Conservation (phyloP, 2,888 invertebrate species). For the Tanaodytes sp. region DNA sequence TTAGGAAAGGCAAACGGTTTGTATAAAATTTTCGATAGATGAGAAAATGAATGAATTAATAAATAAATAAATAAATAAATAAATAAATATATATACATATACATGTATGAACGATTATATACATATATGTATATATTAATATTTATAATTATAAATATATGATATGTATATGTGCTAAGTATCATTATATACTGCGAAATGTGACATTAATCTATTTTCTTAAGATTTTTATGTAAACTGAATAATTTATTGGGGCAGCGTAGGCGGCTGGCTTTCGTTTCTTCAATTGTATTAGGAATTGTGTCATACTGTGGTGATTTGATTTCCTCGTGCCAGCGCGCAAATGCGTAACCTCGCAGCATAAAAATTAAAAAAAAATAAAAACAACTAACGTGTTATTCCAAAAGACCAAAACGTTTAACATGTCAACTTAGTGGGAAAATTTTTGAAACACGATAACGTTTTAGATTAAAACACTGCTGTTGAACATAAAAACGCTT, state of each 20-base stretch:
- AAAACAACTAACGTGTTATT: too few species aligned
- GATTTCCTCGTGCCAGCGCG: neutral
- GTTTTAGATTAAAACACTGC: too few species aligned
- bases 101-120: too few species aligned
- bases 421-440: too few species aligned
- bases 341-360: neutral
- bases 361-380: too few species aligned
- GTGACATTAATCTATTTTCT: slow-evolving; percentile 65
- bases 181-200: slow-evolving; percentile 64
- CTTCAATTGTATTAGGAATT: too few species aligned
- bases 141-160: slow-evolving; percentile 52
- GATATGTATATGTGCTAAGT: slow-evolving; percentile 64
- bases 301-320: neutral
- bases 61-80: too few species aligned
- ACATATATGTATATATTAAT: too few species aligned
- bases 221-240: slow-evolving; percentile 56
- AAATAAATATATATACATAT: slow-evolving; percentile 32
- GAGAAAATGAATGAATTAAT: too few species aligned
- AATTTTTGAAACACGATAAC: too few species aligned
- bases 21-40: slow-evolving; percentile 61
- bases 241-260: slow-evolving; percentile 49
- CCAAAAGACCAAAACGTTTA: too few species aligned
- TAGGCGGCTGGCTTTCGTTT: slow-evolving; percentile 16
- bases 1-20: slow-evolving; percentile 45
- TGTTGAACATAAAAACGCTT: too few species aligned